Evolutionary conservation across 2,888 invertebrate species (phyloP), one percentile per base, ranked within the genome.

Genomic region (Linnaemya vulpina): DNA sequence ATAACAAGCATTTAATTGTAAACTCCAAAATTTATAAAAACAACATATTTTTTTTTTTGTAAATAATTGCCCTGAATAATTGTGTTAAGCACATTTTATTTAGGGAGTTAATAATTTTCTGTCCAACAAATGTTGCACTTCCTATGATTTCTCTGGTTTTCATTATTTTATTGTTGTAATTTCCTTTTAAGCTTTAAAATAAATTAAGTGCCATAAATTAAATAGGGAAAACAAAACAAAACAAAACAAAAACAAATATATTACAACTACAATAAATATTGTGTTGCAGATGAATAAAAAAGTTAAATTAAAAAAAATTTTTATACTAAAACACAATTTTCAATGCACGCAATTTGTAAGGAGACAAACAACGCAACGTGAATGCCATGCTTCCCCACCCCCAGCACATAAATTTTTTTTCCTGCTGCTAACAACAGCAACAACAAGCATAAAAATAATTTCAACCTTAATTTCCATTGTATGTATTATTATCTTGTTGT

Each of bases 141-240:
- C n/a, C 80, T 17, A 49, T 74, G 25, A 67, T 74, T 67, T 58
- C 20, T 30, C 11, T 73, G 67, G 67, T 49, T 55, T 83, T 60
- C 53, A 84, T 89, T 88, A 74, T 88, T 88, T 87, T 87, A 86
- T 84, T 86, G 82, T 71, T 76, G 74, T 78, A 75, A 83, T 75
- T 55, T 76, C 77, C 71, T 76, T 83, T 55, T 55, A 74, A 78
- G 70, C 78, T 86, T 67, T 15, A 74, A 71, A 78, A 81, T 53
- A 81, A 86, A 86, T 83, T 80, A 86, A 81, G 70, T 77, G 86
- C 77, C 20, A 84, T 81, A 84, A 85, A 85, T 82, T 81, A 84
- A 74, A 63, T n/a, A 55, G 63, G 9, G 46, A 38, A 5, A 74
- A 46, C 58, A 49, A 30, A 30, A 30, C 5, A 5, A 5, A 30